Conservation (phyloP, 2,113 vertebrate species). For the Chitala chitala region DNA sequence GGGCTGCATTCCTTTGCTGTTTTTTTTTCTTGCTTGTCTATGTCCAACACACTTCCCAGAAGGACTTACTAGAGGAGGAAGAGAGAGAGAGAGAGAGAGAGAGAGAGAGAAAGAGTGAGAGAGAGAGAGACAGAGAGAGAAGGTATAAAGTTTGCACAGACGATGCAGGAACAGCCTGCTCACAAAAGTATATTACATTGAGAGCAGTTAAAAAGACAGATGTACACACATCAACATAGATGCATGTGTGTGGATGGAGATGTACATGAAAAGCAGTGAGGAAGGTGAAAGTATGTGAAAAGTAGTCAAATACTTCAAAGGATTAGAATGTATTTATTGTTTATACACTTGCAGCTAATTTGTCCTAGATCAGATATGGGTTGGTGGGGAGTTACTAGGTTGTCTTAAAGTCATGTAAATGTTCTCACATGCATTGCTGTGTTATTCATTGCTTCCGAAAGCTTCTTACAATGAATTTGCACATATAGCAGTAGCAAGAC, state of each 20-base stretch:
- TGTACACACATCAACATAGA: constrained; percentile 56
- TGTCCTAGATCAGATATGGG: too few species aligned
- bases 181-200: constrained; percentile 68
- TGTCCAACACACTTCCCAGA: constrained; percentile 61
- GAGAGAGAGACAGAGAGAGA: constrained; percentile 40
- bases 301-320: too few species aligned
- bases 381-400: too few species aligned
- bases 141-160: constrained; percentile 74
- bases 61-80: constrained; percentile 50
- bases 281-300: too few species aligned
- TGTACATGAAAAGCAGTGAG: constrained; percentile 21
- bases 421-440: constrained; percentile 62
- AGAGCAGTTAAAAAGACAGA: constrained; percentile 55
- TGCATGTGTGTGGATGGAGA: constrained; percentile 51
- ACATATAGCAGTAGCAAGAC: not conserved
- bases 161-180: constrained; percentile 72
- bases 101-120: constrained; percentile 27
- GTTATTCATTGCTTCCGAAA: constrained; percentile 69
- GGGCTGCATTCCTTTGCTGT: constrained; percentile 73
- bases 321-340: constrained; percentile 50
- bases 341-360: too few species aligned
- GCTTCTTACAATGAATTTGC: constrained; percentile 57
- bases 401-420: constrained; percentile 70
- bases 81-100: constrained; percentile 33
- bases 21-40: constrained; percentile 52